A percentile compares a stretch with the other conserved stretches of the same genome.
Evolutionary conservation across 2,797 vertebrate species (phyloP).

Genomic region (Brachymystax lenok): DNA sequence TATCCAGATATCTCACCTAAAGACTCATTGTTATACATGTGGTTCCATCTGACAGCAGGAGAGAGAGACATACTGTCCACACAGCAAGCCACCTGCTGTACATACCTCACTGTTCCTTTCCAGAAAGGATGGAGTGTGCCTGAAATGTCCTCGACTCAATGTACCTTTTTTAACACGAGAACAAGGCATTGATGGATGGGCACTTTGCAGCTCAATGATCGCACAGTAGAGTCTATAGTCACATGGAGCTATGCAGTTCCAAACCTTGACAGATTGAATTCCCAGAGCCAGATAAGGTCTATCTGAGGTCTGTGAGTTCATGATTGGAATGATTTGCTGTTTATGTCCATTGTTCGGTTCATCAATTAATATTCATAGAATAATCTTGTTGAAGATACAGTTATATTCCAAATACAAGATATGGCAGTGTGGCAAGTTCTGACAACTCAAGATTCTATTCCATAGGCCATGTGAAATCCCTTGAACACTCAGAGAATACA

Average conservation of each 20-base stretch:
- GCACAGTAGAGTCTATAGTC: constrained; percentile 46
- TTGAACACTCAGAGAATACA: neutral
- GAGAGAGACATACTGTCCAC: constrained; percentile 55
- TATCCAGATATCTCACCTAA: constrained; percentile 58
- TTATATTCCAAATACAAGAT: neutral
- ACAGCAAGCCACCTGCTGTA: constrained; percentile 59
- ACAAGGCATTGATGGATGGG: constrained; percentile 63
- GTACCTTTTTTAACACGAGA: constrained; percentile 39
- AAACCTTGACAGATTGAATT: constrained; percentile 35
- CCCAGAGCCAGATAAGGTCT: constrained; percentile 26
- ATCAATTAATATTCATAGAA: neutral
- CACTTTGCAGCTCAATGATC: constrained; percentile 50
- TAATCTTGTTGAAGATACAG: neutral
- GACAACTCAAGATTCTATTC: neutral
- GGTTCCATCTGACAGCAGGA: constrained; percentile 34
- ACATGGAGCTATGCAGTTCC: constrained; percentile 32
- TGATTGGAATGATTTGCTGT: neutral
- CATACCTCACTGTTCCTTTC: constrained; percentile 58
- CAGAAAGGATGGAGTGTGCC: constrained; percentile 56
- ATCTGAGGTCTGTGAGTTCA: constrained; percentile 34
- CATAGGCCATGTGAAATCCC: neutral
- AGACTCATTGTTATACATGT: constrained; percentile 28
- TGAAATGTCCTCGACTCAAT: constrained; percentile 45
- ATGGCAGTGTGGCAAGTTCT: neutral
- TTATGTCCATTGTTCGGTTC: neutral